A percentile compares a stretch with the other conserved stretches of the same genome.
Evolutionary conservation across 2,888 invertebrate species (phyloP).

Genomic region (Drepanosiphum platanoidis): DNA sequence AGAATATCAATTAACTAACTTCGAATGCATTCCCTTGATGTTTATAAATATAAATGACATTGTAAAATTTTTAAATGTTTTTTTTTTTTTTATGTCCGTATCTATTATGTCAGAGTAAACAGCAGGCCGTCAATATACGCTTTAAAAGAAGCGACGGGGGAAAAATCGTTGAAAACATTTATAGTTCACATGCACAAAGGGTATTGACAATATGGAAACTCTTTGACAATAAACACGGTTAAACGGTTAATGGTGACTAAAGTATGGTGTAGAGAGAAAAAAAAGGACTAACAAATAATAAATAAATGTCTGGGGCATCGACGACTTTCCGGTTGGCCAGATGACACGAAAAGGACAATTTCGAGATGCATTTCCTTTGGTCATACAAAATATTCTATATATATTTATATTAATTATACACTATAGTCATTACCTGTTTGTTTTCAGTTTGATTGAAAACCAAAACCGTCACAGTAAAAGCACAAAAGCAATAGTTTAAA

Average conservation of each 20-base stretch:
- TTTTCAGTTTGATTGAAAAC: neutral
- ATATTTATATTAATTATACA: neutral
- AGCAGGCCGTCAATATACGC: neutral
- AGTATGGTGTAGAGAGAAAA: constrained; percentile 2
- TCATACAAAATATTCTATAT: neutral
- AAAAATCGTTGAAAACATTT: constrained; percentile 4
- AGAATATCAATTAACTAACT: neutral
- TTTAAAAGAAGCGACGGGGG: neutral
- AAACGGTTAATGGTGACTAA: constrained; percentile 44
- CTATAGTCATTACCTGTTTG: neutral
- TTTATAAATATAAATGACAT: neutral
- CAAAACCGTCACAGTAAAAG: neutral
- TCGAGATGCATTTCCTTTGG: neutral
- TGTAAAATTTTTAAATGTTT: neutral
- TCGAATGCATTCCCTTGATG: neutral
- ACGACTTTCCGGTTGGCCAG: constrained; percentile 30
- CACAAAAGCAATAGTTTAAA: neutral
- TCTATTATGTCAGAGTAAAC: neutral
- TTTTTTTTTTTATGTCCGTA: neutral
- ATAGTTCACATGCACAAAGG: constrained; percentile 24
- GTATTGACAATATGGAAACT: constrained; percentile 20
- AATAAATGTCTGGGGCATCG: constrained; percentile 23
- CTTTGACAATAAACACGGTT: constrained; percentile 46
- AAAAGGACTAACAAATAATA: constrained; percentile 29
- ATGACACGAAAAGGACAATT: constrained; percentile 37